Conservation (phyloP, 2,888 invertebrate species). For the Salpingus planirostris region DNA sequence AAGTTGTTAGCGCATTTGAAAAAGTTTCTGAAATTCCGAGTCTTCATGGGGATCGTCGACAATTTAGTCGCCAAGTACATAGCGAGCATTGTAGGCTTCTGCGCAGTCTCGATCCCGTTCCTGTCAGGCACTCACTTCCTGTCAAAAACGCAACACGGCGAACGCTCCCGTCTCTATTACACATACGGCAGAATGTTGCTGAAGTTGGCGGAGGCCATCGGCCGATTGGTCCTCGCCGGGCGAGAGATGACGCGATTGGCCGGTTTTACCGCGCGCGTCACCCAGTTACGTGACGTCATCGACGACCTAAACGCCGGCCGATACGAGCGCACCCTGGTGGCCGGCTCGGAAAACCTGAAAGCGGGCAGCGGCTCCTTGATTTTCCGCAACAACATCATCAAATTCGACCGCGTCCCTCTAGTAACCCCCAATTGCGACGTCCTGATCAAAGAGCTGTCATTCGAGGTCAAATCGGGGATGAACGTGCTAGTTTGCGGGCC, state of each 20-base stretch:
- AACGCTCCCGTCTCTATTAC: constrained; percentile 81
- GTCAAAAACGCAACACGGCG: constrained; percentile 51
- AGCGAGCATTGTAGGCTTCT: constrained; percentile 94
- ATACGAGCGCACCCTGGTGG: constrained; percentile 59
- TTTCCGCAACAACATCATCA: constrained; percentile 80
- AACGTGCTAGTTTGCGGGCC: constrained; percentile 98
- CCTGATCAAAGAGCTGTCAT: constrained; percentile 76
- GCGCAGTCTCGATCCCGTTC: constrained; percentile 91
- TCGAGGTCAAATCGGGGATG: constrained; percentile 83
- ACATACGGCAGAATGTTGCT: constrained; percentile 94
- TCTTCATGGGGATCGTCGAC: constrained; percentile 89
- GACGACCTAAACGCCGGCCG: constrained; percentile 73
- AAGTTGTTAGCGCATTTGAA: constrained; percentile 78
- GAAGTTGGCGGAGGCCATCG: constrained; percentile 95
- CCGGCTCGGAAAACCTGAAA: constrained; percentile 35
- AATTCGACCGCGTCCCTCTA: constrained; percentile 87
- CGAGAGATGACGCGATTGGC: constrained; percentile 89
- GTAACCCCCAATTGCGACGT: constrained; percentile 97
- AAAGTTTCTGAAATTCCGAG: constrained; percentile 81
- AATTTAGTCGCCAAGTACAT: constrained; percentile 95
- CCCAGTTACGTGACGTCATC: constrained; percentile 77
- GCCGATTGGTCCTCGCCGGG: constrained; percentile 88
- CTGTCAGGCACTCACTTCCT: constrained; percentile 66
- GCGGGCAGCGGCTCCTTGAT: constrained; percentile 74
- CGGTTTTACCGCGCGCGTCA: constrained; percentile 89